phyloP scores from a whole-genome alignment of 2,113 vertebrate genomes.

The Merops nubicus region DNA sequence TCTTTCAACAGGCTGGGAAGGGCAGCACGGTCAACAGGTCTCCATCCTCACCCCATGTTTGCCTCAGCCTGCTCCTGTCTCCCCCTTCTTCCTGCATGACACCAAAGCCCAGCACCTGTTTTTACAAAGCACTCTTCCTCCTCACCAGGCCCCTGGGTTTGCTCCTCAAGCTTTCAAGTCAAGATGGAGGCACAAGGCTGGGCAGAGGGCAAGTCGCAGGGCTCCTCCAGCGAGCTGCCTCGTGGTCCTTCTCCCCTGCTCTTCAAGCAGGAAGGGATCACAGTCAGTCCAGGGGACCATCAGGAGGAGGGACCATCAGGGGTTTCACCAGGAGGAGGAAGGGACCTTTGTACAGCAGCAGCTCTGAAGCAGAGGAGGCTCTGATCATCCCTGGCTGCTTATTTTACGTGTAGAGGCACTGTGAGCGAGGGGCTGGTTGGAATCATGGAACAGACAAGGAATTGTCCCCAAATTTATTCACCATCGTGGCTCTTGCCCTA shows the following conservation, averaged over 20 bases:
- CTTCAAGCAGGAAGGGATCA: accelerated
- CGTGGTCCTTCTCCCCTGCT: background rate
- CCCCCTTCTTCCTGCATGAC: background rate
- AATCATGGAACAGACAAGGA: background rate
- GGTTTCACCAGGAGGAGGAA: background rate
- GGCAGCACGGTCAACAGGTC: background rate
- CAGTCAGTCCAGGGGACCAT: accelerated
- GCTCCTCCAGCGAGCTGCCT: accelerated
- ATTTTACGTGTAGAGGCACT: accelerated
- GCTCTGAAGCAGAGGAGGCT: background rate
- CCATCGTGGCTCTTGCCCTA: background rate
- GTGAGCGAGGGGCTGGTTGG: background rate
- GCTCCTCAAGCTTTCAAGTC: accelerated
- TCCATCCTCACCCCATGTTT: accelerated
- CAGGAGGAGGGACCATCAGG: background rate
- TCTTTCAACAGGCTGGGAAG: accelerated
- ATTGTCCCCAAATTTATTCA: constrained; percentile 16
- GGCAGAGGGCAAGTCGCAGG: accelerated
- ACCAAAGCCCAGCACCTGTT: no score
- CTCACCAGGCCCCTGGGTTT: accelerated
- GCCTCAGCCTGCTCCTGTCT: background rate
- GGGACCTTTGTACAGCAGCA: background rate
- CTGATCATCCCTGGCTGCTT: accelerated
- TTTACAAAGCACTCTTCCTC: background rate
- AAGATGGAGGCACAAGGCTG: background rate